Conservation (phyloP, 1,140 invertebrate genomes). For the Drosophila seguyi region DNA sequence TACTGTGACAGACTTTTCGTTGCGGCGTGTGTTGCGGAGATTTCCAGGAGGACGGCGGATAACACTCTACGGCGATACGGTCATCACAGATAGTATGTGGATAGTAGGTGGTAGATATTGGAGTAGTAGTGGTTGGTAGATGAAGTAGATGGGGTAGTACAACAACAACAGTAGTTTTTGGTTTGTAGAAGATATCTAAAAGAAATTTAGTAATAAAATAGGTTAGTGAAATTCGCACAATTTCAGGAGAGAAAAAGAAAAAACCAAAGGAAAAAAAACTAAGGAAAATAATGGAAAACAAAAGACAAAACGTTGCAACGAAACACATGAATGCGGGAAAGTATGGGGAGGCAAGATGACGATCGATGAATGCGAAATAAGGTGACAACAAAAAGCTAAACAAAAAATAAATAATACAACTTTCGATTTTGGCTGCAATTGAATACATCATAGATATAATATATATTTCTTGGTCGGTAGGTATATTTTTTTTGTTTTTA, state of each 20-base stretch:
- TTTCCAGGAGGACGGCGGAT: conserved; percentile 17
- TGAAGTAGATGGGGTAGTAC: conserved; percentile 65
- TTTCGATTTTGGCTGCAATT: conserved; percentile 37
- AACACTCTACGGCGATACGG: conserved; percentile 8
- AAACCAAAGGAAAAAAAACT: conserved; percentile 35
- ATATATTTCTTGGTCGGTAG: conserved; percentile 48
- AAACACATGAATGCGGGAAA: conserved; percentile 18
- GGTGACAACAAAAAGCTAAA: conserved; percentile 20
- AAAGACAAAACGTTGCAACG: conserved; percentile 21
- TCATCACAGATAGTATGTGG: conserved; percentile 55
- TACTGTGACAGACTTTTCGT: conserved; percentile 49
- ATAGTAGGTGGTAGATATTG: conserved; percentile 71
- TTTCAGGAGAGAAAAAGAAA: conserved; percentile 21
- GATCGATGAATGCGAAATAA: conserved; percentile 4
- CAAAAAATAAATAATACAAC: conserved; percentile 54
- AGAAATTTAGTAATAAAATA: conserved; percentile 85
- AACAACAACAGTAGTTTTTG: conserved; percentile 45
- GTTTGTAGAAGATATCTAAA: conserved; percentile 74
- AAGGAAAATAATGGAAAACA: conserved; percentile 11
- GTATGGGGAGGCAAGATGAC: conserved; percentile 1
- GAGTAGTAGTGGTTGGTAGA: conserved; percentile 59
- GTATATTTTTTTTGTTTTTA: conserved; percentile 31
- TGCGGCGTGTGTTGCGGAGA: conserved; percentile 21
- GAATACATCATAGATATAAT: conserved; percentile 46
- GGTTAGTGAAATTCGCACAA: conserved; percentile 80